These are phyloP conservation scores for Ophraella communa DNA, from an alignment of 2,888 invertebrate species.

Conservation along the genomic window DNA sequence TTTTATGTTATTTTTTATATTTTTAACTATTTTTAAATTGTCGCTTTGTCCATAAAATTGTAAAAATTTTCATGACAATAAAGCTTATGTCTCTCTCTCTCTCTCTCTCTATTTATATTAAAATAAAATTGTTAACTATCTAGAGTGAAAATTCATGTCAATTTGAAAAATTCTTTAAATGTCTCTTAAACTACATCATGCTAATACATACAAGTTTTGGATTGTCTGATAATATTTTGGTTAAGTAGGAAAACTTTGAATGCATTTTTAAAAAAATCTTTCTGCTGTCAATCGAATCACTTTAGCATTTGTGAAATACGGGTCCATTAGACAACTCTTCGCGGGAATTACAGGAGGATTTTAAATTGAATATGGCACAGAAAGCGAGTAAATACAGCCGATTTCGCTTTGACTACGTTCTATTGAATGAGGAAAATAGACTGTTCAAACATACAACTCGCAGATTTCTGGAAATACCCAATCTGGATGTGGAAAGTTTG, in stretches of 20 bases:
- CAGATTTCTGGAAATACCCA: conserved; percentile 13
- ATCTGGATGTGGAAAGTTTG: conserved; percentile 14
- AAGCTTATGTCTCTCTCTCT: no score
- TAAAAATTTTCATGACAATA: no score
- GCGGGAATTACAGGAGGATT: conserved; percentile 14
- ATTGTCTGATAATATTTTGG: no score
- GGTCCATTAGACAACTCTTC: conserved; percentile 3
- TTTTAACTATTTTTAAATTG: no score
- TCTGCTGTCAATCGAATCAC: not conserved
- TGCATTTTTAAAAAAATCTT: not conserved
- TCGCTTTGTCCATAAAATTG: no score
- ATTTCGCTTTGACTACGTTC: conserved; percentile 13
- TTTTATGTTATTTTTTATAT: no score
- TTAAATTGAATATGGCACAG: conserved; percentile 13
- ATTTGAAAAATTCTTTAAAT: no score
- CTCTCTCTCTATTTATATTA: no score
- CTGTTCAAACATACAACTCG: conserved; percentile 17
- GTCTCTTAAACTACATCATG: no score
- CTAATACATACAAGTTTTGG: no score
- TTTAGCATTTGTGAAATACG: not conserved
- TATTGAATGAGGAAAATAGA: conserved; percentile 18
- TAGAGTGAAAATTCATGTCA: no score
- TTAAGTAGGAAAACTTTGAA: not conserved
- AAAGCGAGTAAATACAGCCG: conserved; percentile 16
- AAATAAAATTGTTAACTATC: no score